Base-by-base conservation (phyloP, 2,113 vertebrate species). In the Ophiodon elongatus region DNA sequence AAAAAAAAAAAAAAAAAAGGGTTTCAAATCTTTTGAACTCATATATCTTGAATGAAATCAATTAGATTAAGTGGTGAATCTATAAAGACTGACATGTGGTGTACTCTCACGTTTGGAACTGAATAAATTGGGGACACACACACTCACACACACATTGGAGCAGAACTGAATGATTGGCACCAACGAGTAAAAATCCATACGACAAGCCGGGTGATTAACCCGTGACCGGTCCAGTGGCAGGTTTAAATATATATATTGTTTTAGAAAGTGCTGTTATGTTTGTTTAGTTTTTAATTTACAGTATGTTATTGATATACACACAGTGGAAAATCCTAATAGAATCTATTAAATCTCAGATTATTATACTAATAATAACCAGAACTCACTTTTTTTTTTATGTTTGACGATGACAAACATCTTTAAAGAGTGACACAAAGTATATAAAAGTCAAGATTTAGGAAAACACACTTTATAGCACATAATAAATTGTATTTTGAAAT, bases 141-240 rank as follows among this genome's bases (percentile, higher is more conserved):
- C 33, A 60, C 29, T 54, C 19, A 23, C 52, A 43, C 41, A 64
- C 43, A 39, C 25, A 43, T 52, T 66, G 25, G 1, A 74, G 41
- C 4, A 15, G 43, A 17, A 45, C 19, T 54, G 43, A 68, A 68
- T 45, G 45, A 64, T 33, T 68, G 4, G n/a, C 21, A 19, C 4
- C 50, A 31, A 79, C 64, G 71, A 59, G 47, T 54, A 10, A 23
- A 67, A 76, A 39, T 87, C 69, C 39, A 71, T 70, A 60, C 47
- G 33, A 50, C 57, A 52, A 45, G 21, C 14, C 14, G 10, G 31
- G 62, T 77, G 64, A 83, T 65, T 57, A 73, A 80, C 62, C 70
- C 27, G 13, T 75, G 60, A 54, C 2, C 13, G 15, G 21, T 3
- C 47, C 17, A 66, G 60, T 35, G 29, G 21, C 35, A 27, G 23